A percentile compares a stretch with the other conserved stretches of the same genome.
Evolutionary conservation across 1,140 invertebrate species (phyloP).

Genomic region (Dendroctonus ponderosae): DNA sequence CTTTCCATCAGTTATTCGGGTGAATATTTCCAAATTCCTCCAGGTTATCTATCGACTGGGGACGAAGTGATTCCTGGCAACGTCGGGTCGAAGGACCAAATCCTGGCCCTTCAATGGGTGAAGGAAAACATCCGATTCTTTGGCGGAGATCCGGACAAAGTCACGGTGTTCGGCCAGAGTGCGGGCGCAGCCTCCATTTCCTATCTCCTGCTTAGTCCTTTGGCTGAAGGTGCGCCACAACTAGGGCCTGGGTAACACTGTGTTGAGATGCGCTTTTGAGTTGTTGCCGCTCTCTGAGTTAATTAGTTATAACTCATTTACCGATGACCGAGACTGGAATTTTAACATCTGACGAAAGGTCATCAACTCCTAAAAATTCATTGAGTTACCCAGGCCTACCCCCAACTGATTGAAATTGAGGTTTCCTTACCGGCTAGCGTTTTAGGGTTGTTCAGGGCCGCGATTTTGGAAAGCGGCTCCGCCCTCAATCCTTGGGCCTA

Average conservation of each 20-base stretch:
- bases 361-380: no score
- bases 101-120: constrained; percentile 68
- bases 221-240: constrained; percentile 15
- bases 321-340: no score
- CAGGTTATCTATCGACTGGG: constrained; percentile 57
- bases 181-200: constrained; percentile 64
- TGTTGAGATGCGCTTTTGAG: no score
- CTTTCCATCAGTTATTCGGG: not conserved
- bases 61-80: constrained; percentile 64
- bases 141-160: constrained; percentile 67
- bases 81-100: constrained; percentile 71
- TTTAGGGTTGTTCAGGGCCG: constrained; percentile 37
- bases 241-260: no score
- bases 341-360: no score
- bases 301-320: no score
- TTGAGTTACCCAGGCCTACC: no score
- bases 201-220: constrained; percentile 58
- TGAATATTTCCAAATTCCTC: constrained; percentile 1
- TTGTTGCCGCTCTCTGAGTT: no score
- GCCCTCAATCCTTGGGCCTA: constrained; percentile 34
- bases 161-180: constrained; percentile 69
- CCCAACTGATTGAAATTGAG: not conserved
- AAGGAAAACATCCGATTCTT: constrained; percentile 66
- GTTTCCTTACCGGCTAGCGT: not conserved
- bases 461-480: constrained; percentile 33